Evolutionary conservation across 2,888 invertebrate genomes (phyloP).

Genomic region (Harmothoe impar): DNA sequence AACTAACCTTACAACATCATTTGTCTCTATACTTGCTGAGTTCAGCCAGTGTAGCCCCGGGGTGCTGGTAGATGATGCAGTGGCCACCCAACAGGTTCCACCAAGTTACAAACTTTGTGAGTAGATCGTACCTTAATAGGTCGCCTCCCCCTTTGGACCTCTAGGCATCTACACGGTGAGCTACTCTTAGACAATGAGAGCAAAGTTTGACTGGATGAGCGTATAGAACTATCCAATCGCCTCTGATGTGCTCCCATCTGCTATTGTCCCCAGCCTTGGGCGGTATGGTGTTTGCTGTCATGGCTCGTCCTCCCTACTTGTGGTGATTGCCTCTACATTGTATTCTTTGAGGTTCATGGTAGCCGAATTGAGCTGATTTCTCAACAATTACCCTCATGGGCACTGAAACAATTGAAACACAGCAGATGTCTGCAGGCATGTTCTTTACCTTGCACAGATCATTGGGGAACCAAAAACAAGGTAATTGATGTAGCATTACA

Average conservation of each 20-base stretch:
- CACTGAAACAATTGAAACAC: neutral
- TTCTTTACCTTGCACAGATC: neutral
- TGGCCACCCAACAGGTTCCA: too few species aligned
- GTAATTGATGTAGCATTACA: neutral
- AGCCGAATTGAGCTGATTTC: neutral
- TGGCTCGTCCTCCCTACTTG: neutral
- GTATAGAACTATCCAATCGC: too few species aligned
- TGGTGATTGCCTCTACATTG: neutral
- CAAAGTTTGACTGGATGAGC: too few species aligned
- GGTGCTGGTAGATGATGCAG: too few species aligned
- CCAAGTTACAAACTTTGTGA: neutral
- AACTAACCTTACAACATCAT: too few species aligned
- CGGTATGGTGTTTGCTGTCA: neutral
- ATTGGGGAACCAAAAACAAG: neutral
- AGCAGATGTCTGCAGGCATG: neutral
- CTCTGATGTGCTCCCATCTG: too few species aligned
- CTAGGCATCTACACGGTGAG: neutral
- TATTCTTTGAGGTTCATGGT: neutral
- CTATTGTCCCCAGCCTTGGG: too few species aligned
- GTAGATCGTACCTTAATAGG: neutral
- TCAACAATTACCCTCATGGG: constrained; percentile 14
- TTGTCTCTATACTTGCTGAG: too few species aligned
- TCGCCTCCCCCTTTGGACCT: neutral
- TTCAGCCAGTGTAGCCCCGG: too few species aligned
- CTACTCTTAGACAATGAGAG: neutral